Evolutionary conservation across 2,888 invertebrate species (phyloP).

Genomic region (Trissolcus brochymenae): DNA sequence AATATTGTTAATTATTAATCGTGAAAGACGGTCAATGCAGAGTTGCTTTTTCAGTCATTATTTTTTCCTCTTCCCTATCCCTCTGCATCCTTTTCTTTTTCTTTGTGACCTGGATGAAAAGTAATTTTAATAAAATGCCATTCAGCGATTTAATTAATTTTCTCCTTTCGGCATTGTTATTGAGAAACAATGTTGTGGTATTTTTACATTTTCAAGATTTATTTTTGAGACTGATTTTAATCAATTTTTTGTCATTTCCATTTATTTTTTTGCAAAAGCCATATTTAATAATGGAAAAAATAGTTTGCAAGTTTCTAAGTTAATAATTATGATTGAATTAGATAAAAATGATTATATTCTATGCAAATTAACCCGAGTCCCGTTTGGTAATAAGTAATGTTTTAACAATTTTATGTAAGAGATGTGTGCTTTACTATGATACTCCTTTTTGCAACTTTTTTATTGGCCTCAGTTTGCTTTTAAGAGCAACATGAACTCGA

Average conservation of each 20-base stretch:
- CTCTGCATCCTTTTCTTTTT: conserved; percentile 4
- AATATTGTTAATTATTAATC: conserved; percentile 27
- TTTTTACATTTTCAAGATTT: too few species aligned
- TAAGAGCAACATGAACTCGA: conserved; percentile 46
- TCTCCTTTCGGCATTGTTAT: too few species aligned
- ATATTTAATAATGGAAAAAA: too few species aligned
- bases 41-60: not conserved
- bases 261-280: too few species aligned
- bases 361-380: too few species aligned
- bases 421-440: conserved; percentile 32
- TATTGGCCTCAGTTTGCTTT: conserved; percentile 39
- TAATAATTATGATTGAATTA: too few species aligned
- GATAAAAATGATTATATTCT: too few species aligned
- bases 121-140: conserved; percentile 9
- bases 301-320: too few species aligned
- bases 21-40: conserved; percentile 20
- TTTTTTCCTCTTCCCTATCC: not conserved
- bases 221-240: too few species aligned
- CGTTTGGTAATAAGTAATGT: not conserved
- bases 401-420: conserved; percentile 48
- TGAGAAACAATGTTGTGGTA: too few species aligned
- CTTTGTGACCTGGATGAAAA: not conserved
- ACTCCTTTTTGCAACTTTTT: conserved; percentile 51
- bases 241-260: too few species aligned
- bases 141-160: too few species aligned